Percentiles rank a stretch among this genome's conserved stretches.
Conservation (phyloP, 2,113 vertebrate species). For the Callocephalon fimbriatum region DNA sequence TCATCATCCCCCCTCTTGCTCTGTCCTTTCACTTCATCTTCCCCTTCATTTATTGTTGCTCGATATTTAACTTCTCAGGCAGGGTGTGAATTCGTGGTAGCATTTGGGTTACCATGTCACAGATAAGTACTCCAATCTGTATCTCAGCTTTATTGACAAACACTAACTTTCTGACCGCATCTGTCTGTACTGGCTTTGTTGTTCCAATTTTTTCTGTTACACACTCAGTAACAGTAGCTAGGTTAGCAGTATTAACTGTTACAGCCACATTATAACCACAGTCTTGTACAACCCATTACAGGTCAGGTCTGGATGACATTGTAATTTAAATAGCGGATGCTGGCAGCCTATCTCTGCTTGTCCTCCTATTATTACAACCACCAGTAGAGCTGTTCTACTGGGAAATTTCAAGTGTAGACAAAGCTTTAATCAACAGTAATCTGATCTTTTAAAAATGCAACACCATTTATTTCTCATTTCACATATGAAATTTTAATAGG, state of each 20-base stretch:
- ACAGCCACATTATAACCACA: not conserved
- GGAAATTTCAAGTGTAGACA: conserved; percentile 72
- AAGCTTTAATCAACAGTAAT: conserved; percentile 74
- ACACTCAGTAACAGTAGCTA: not conserved
- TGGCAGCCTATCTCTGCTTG: conserved; percentile 54
- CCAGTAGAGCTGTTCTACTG: conserved; percentile 52
- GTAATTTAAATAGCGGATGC: conserved; percentile 22
- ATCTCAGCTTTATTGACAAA: not conserved
- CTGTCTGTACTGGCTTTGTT: not conserved
- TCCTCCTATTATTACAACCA: conserved; percentile 57
- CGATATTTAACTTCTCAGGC: not conserved
- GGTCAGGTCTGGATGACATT: conserved; percentile 32
- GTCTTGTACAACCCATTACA: conserved; percentile 31
- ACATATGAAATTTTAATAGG: conserved; percentile 70
- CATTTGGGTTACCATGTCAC: not conserved
- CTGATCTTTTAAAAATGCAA: conserved; percentile 74
- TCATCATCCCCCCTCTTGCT: not conserved
- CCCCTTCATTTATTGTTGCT: not conserved
- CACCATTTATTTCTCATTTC: conserved; percentile 69
- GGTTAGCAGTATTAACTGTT: not conserved
- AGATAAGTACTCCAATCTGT: not conserved
- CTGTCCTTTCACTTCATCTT: not conserved
- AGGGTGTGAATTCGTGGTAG: not conserved
- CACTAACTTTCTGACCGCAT: not conserved
- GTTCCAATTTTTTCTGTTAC: not conserved